Percentiles rank a stretch among this genome's conserved stretches.
Evolutionary conservation across 2,888 invertebrate genomes (phyloP).

Genomic region (Clunio marinus): DNA sequence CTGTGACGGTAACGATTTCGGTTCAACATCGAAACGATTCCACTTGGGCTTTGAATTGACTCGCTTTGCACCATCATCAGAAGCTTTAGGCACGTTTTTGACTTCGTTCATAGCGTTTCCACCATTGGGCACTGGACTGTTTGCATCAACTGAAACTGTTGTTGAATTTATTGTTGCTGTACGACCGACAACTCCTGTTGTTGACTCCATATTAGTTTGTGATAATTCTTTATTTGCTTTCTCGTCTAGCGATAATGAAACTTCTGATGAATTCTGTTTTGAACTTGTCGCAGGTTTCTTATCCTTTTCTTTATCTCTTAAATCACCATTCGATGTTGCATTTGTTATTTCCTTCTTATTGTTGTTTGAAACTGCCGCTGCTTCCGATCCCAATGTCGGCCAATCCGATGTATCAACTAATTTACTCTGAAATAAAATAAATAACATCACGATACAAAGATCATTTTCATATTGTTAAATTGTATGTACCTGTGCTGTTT

Average conservation of each 20-base stretch:
- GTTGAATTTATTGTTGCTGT: background rate
- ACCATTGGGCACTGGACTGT: background rate
- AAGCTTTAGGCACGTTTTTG: conserved; percentile 32
- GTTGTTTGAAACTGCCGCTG: background rate
- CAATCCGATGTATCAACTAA: conserved; percentile 23
- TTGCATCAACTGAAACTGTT: background rate
- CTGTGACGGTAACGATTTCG: background rate
- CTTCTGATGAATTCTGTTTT: background rate
- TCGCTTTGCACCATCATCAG: conserved; percentile 22
- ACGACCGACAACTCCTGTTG: background rate
- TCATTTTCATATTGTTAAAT: background rate
- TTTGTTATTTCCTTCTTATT: conserved; percentile 18
- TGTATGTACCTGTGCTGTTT: conserved; percentile 53
- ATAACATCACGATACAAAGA: background rate
- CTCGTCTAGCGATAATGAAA: no score
- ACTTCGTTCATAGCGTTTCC: background rate
- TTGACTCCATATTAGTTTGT: background rate
- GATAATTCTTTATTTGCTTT: background rate
- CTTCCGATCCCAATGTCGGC: conserved; percentile 20
- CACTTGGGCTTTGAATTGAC: conserved; percentile 26
- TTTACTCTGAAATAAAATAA: conserved; percentile 1
- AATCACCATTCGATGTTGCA: conserved; percentile 23
- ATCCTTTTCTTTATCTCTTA: conserved; percentile 5
- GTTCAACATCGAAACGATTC: conserved; percentile 28
- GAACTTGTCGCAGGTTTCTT: background rate